phyloP scores from a whole-genome alignment of 2,113 vertebrate species.

The Aegotheles bennettii region DNA sequence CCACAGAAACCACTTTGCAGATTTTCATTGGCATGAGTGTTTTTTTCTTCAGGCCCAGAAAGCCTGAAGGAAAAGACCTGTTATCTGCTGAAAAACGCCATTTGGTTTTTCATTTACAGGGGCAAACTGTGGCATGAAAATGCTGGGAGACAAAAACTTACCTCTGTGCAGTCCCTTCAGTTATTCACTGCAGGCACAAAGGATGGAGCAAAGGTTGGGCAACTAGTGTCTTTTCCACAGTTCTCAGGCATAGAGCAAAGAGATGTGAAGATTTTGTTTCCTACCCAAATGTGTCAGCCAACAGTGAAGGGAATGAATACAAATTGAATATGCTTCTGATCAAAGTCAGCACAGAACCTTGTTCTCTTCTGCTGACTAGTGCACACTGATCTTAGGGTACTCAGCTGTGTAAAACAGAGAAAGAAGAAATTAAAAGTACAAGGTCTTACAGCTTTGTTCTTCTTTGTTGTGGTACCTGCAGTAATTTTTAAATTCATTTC shows the following conservation, averaged over 20 bases:
- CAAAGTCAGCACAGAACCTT: not conserved
- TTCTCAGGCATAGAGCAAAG: not conserved
- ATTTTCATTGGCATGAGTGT: not conserved
- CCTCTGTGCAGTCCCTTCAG: not conserved
- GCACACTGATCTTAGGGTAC: not conserved
- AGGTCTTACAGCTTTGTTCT: not conserved
- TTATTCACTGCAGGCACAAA: not conserved
- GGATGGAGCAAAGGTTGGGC: not conserved
- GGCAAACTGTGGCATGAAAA: not conserved
- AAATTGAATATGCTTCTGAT: not conserved
- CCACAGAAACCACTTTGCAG: not conserved
- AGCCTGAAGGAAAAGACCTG: constrained; percentile 19
- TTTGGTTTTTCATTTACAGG: constrained; percentile 5
- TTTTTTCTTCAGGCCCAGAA: not conserved
- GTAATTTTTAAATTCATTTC: not conserved
- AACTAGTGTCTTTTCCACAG: not conserved
- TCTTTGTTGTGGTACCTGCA: not conserved
- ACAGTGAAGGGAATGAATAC: not conserved
- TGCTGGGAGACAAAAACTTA: not conserved
- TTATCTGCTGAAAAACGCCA: not conserved
- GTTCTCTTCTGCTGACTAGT: not conserved
- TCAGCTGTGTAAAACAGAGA: not conserved
- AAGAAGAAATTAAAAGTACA: not conserved
- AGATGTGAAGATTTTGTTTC: not conserved
- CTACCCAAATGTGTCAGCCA: not conserved